phyloP scores from a whole-genome alignment of 2,797 vertebrate genomes.

The Gymnothorax javanicus region DNA sequence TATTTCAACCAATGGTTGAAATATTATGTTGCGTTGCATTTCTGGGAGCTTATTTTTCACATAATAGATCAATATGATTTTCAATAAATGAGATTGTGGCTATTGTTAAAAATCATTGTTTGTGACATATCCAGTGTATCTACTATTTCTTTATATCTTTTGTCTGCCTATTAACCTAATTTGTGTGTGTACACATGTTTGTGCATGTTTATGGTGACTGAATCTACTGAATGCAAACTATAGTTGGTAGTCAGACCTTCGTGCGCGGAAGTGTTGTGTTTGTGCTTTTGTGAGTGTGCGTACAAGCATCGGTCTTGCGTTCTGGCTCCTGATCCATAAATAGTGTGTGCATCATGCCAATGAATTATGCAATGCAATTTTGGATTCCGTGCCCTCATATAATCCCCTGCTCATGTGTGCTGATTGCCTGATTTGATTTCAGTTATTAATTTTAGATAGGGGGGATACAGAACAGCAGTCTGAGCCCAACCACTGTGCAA shows the following conservation, averaged over 20 bases:
- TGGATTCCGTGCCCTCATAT: conserved; percentile 13
- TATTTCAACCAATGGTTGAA: neutral
- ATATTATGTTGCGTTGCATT: neutral
- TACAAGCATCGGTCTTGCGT: conserved; percentile 22
- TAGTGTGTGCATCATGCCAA: conserved; percentile 15
- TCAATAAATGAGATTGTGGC: neutral
- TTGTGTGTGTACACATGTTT: neutral
- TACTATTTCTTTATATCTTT: no score
- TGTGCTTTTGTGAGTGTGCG: conserved; percentile 42
- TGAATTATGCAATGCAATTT: conserved; percentile 46
- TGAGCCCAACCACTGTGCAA: neutral
- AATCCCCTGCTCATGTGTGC: conserved; percentile 15
- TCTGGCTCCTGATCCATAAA: neutral
- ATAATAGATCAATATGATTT: neutral
- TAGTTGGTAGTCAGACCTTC: neutral
- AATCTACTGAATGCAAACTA: neutral
- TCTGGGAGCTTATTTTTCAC: neutral
- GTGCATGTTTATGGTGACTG: neutral
- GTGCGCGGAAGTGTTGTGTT: neutral
- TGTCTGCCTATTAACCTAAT: neutral
- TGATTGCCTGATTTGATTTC: conserved; percentile 30
- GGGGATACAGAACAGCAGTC: neutral
- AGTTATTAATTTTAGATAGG: conserved; percentile 28
- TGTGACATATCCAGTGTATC: neutral
- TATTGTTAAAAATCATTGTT: neutral